phyloP scores from a whole-genome alignment of 1,140 invertebrate genomes.

The Oreohelix idahoensis region DNA sequence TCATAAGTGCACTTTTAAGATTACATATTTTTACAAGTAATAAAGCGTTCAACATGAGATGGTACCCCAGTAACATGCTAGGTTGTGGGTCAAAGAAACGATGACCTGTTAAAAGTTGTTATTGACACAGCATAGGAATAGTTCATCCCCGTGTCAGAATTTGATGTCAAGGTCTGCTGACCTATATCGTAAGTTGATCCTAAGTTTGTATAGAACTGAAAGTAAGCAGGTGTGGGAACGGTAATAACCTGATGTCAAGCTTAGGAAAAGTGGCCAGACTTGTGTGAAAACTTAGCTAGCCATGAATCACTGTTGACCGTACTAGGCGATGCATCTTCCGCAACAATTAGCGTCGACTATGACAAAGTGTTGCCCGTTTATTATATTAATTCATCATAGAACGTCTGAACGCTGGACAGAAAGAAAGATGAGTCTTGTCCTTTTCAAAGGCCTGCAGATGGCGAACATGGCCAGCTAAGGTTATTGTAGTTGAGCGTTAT shows the following conservation, averaged over 20 bases:
- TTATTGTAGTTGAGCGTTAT: background rate
- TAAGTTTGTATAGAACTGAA: no score
- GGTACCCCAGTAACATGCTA: no score
- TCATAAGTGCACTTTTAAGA: no score
- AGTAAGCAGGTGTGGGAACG: no score
- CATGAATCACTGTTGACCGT: slow-evolving; percentile 3
- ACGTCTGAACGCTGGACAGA: slow-evolving; percentile 10
- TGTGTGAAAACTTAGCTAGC: background rate
- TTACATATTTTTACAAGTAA: no score
- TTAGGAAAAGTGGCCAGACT: background rate
- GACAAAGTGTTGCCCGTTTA: slow-evolving; percentile 22
- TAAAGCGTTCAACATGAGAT: no score
- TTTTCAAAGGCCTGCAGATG: slow-evolving; percentile 1
- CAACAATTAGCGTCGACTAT: slow-evolving; percentile 30
- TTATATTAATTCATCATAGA: slow-evolving; percentile 34
- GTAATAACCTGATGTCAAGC: background rate
- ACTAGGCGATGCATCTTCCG: slow-evolving; percentile 18
- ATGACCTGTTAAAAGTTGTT: no score
- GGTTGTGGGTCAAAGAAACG: no score
- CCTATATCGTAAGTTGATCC: no score
- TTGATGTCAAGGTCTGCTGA: no score
- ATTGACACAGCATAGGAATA: no score
- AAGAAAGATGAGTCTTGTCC: slow-evolving; percentile 20
- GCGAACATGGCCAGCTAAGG: background rate
- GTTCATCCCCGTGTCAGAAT: no score